phyloP scores from a whole-genome alignment of 2,797 vertebrate species.

The Pelobates cultripes region DNA sequence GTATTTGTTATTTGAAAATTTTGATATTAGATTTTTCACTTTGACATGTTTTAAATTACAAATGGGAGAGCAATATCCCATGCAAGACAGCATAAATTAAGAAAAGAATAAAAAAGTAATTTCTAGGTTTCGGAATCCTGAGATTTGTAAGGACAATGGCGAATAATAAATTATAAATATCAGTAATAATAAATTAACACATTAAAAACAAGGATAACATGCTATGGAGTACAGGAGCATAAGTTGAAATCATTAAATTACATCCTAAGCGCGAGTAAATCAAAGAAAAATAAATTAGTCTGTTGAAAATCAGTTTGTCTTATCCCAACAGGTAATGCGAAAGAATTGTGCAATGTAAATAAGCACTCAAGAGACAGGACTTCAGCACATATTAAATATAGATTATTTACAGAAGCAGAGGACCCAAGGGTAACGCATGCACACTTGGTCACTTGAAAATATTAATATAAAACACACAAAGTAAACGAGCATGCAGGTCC shows the following conservation, averaged over 20 bases:
- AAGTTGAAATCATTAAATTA: constrained; percentile 19
- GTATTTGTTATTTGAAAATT: constrained; percentile 16
- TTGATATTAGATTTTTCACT: constrained; percentile 43
- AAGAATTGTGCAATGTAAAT: no score
- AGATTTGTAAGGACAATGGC: constrained; percentile 23
- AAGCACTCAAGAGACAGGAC: no score
- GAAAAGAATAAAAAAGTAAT: not conserved
- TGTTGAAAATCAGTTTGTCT: no score
- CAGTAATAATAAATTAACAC: constrained; percentile 7
- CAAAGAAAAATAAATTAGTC: not conserved
- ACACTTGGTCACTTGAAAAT: no score
- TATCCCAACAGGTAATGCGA: no score
- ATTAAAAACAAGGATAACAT: constrained; percentile 2
- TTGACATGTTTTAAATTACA: constrained; percentile 45
- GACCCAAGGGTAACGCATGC: no score
- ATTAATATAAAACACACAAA: no score
- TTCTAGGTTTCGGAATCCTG: constrained; percentile 14
- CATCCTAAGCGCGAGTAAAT: not conserved
- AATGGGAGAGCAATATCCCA: constrained; percentile 30
- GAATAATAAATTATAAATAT: constrained; percentile 5
- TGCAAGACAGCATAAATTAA: not conserved
- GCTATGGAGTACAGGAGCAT: not conserved
- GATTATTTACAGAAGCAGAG: no score
- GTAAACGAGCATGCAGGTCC: no score
- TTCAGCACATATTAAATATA: no score